A percentile compares a stretch with the other conserved stretches of the same genome.
These are phyloP conservation scores for Diachrysia chrysitis DNA, from an alignment of 2,888 invertebrate genomes.

Conservation along the genomic window DNA sequence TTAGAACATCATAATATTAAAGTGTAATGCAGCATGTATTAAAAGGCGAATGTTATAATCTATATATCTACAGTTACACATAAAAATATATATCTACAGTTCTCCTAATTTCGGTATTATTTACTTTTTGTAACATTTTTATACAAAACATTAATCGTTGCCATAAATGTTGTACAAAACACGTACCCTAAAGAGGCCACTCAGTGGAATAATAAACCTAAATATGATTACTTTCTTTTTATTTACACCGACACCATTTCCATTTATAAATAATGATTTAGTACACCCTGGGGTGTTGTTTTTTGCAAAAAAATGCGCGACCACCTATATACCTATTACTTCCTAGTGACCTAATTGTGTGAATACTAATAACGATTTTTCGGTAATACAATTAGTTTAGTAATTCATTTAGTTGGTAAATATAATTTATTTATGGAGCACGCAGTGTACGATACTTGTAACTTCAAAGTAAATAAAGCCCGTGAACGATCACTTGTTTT, in stretches of 20 bases:
- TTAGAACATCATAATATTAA: no score
- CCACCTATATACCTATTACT: neutral
- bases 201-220: neutral
- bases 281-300: neutral
- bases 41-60: no score
- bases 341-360: neutral
- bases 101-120: no score
- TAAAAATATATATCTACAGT: no score
- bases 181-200: conserved; percentile 1
- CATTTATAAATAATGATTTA: conserved; percentile 1
- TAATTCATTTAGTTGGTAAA: neutral
- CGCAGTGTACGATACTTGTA: no score
- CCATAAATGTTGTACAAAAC: neutral
- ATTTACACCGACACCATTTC: conserved; percentile 1
- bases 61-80: no score
- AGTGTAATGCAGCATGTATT: no score
- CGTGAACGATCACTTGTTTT: no score
- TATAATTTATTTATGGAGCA: no score
- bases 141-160: neutral
- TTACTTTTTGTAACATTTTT: neutral
- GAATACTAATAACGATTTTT: neutral
- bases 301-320: neutral
- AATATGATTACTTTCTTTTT: neutral
- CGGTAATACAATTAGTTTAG: neutral
- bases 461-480: no score